Conservation (phyloP, 2,113 vertebrate species). For the Charadrius vociferus region DNA sequence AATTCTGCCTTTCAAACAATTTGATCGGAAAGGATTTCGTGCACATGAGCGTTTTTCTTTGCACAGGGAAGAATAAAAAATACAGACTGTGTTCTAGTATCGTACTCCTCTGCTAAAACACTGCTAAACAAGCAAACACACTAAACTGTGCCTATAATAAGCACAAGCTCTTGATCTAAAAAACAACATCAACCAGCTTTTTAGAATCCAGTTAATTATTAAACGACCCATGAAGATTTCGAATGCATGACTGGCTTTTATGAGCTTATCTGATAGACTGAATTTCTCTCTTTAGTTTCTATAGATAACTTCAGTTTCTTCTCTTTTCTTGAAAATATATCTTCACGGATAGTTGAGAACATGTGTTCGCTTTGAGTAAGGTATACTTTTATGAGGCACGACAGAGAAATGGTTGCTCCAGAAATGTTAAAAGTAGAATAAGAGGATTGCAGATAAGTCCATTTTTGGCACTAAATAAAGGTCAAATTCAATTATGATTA, state of each 20-base stretch:
- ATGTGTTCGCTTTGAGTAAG: not conserved
- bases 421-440: not conserved
- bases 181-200: conserved; percentile 24
- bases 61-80: not conserved
- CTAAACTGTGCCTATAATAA: not conserved
- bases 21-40: not conserved
- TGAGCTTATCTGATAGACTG: not conserved
- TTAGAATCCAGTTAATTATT: conserved; percentile 61
- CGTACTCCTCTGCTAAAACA: not conserved
- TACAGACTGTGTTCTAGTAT: not conserved
- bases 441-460: not conserved
- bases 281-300: not conserved
- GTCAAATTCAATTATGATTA: not conserved
- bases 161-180: conserved; percentile 16
- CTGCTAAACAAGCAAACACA: not conserved
- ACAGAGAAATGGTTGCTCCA: not conserved
- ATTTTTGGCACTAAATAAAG: not conserved
- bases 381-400: not conserved
- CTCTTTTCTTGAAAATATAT: not conserved
- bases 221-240: conserved; percentile 47
- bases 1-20: not conserved
- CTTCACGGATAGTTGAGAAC: not conserved
- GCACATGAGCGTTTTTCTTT: not conserved
- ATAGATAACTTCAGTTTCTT: not conserved
- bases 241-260: conserved; percentile 3